Evolutionary conservation across 1,140 invertebrate species (phyloP), one percentile per base, ranked within the genome.

Genomic region (Solenopsis invicta): DNA sequence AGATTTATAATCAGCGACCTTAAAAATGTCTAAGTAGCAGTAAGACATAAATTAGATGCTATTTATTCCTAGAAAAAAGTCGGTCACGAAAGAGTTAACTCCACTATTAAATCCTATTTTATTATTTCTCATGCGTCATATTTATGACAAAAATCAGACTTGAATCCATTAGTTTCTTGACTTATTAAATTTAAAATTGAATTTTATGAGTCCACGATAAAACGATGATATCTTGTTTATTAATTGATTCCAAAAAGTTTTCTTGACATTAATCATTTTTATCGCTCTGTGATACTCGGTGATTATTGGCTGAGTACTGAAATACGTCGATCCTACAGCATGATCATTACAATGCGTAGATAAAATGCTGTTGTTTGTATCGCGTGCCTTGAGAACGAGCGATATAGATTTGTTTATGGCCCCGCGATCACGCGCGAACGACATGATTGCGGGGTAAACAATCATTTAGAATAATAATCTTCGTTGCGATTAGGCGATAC

Each of bases 381-480:
- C 82, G 37, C 62, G 4, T 50, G 80, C 50, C 21, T 89, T 61
- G 56, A 52, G 56, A 54, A 41, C 29, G 71, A 74, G 72, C 45
- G 90, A 93, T 92, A 92, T 81, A 87, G 88, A 91, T 92, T 92
- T 92, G 90, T 93, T 93, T 92, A 90, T 89, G 86, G 89, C 34
- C 67, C 62, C 54, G 29, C 41, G 91, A 92, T 93, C 92, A 92
- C 92, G 91, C 76, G 80, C 85, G 85, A 91, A 89, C 59, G 74
- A 86, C 91, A 92, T 92, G 92, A 90, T 78, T 29, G 52, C 21
- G 84, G 48, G 37, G 85, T 90, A 92, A 92, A 92, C 91, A 92
- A 92, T 90, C 86, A 29, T 87, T 89, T 91, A 89, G 84, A 88
- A 88, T 91, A 91, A 92, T 89, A 92, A 71, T 41, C 50, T 21